Evolutionary conservation across 2,888 invertebrate species (phyloP), one percentile per base, ranked within the genome.

Genomic region (Gastrophysa polygoni): DNA sequence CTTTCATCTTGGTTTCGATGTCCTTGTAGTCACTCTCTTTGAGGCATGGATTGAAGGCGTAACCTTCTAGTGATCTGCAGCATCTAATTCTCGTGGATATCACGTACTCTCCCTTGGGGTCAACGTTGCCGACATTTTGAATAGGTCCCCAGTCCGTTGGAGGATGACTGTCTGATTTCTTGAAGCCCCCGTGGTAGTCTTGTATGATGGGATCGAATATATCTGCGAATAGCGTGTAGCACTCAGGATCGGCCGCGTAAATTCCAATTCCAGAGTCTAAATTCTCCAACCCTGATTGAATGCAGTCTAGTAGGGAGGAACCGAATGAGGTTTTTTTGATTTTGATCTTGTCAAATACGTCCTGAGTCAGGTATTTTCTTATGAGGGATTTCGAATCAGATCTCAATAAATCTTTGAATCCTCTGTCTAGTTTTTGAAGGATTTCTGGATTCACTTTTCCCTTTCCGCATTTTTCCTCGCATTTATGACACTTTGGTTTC

Each of bases 171-270:
- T 85, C 85, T 17, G 77, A 76, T 62, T 83, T 73, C 62, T 80
- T 81, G 77, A 89, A 89, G 54, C 87, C 87, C 43, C 79, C 81
- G 77, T 90, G 89, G 78, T 89, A 89, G 71, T 89, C 88, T 72
- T 86, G 85, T 75, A 91, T 90, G 71, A 90, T 84, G 17, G 87
- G 86, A 80, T 89, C 86, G 78, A 91, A 90, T 57, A 91, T 81
- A 20, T 85, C 84, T 58, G 83, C 83, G 77, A 90, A 91, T 34
- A 86, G 80, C 29, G 82, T 81, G 81, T 90, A 91, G n/a, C 88
- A 83, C 71, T 89, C 88, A 2, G 88, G 86, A 78, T 90, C 89
- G 4, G 88, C 85, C 0, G 90, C 89, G 75, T 89, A 89, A 49
- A 89, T 78, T 48, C 89, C 90, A 47, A 88, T 82, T 18, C 85